Conservation (phyloP, 2,797 vertebrate species). For the Acestrorhynchus altus region DNA sequence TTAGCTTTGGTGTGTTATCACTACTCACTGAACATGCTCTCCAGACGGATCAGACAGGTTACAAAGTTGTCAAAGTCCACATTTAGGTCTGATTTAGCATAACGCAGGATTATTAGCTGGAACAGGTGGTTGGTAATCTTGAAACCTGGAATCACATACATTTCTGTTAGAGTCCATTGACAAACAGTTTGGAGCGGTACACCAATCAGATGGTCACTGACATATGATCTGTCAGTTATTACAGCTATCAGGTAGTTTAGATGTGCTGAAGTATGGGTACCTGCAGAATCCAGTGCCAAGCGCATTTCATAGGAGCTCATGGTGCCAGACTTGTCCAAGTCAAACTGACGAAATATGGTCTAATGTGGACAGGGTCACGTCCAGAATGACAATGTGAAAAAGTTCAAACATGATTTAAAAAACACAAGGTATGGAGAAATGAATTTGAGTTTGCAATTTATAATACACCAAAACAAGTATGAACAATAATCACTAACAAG, state of each 20-base stretch:
- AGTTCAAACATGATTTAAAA: neutral
- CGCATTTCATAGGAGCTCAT: slow-evolving; percentile 88
- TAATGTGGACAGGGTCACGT: slow-evolving; percentile 45
- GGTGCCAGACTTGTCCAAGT: slow-evolving; percentile 85
- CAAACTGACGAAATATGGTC: slow-evolving; percentile 82
- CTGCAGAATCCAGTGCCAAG: slow-evolving; percentile 83
- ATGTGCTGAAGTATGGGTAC: slow-evolving; percentile 57
- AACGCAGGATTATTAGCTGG: slow-evolving; percentile 84
- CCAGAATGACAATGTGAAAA: neutral
- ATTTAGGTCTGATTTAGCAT: slow-evolving; percentile 85
- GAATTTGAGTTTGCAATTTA: neutral
- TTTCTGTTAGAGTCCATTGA: neutral
- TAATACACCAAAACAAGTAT: neutral
- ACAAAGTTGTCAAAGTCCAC: slow-evolving; percentile 95
- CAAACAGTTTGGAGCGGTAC: neutral
- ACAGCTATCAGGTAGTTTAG: neutral
- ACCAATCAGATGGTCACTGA: neutral
- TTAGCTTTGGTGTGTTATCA: neutral
- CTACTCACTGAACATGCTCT: slow-evolving; percentile 95
- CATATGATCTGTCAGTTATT: neutral
- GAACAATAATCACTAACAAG: slow-evolving; percentile 72
- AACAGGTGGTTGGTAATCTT: slow-evolving; percentile 82
- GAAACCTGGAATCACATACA: slow-evolving; percentile 72
- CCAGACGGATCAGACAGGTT: slow-evolving; percentile 90
- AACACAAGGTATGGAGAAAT: neutral